A percentile compares a stretch with the other conserved stretches of the same genome.
Evolutionary conservation across 2,113 vertebrate species (phyloP).

Genomic region (Lipotes vexillifer): DNA sequence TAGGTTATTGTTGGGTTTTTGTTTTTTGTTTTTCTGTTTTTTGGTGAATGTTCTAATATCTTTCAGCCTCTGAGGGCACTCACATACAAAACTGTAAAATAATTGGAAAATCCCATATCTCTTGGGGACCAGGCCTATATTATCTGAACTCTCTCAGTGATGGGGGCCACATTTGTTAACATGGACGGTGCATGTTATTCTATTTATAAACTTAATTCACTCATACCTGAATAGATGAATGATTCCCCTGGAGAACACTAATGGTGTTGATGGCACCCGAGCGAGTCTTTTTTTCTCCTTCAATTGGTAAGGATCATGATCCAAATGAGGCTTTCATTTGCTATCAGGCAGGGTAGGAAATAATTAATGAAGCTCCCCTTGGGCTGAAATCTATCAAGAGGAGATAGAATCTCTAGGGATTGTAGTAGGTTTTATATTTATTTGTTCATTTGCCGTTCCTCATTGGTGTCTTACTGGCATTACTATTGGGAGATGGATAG

Average conservation of each 20-base stretch:
- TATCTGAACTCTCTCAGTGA: background rate
- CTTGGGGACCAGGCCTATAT: background rate
- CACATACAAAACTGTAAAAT: background rate
- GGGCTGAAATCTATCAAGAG: constrained; percentile 27
- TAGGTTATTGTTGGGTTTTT: background rate
- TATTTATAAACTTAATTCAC: background rate
- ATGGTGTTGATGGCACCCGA: constrained; percentile 36
- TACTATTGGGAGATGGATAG: background rate
- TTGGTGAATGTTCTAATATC: background rate
- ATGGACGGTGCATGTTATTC: background rate
- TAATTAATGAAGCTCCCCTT: constrained; percentile 56
- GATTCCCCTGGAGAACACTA: constrained; percentile 9
- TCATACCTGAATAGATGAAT: background rate
- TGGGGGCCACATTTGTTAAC: background rate
- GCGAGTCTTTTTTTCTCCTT: constrained; percentile 45
- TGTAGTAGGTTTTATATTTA: background rate
- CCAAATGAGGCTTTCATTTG: constrained; percentile 51
- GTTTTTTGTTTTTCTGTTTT: background rate
- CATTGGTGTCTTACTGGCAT: background rate
- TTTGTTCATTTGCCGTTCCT: constrained; percentile 18
- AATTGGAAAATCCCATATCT: background rate
- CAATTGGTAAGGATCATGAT: constrained; percentile 32
- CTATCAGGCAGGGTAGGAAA: constrained; percentile 52
- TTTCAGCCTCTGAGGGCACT: background rate
- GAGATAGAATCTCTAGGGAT: background rate